Percentiles rank a stretch among this genome's conserved stretches.
These are phyloP conservation scores for Vicugna pacos DNA, from an alignment of 2,113 vertebrate species.

Conservation along the genomic window DNA sequence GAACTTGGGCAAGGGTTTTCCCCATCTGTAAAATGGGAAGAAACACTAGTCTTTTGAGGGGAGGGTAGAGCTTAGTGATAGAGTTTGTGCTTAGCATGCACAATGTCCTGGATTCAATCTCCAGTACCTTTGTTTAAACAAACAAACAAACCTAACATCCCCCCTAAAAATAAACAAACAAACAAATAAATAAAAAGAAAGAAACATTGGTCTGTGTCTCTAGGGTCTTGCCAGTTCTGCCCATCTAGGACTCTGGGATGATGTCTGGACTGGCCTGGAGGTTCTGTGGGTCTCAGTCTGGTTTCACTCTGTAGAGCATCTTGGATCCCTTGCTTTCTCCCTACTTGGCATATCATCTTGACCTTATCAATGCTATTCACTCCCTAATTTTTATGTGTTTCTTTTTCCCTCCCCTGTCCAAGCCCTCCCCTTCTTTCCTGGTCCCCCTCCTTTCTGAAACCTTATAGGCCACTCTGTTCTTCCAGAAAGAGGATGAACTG, in stretches of 20 bases:
- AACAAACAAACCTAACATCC: no score
- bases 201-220: background rate
- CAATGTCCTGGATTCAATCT: no score
- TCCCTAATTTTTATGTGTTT: background rate
- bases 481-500: constrained; percentile 37
- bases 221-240: background rate
- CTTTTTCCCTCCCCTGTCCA: background rate
- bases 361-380: background rate
- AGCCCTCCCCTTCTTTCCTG: background rate
- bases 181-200: no score
- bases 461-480: background rate
- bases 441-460: constrained; percentile 33
- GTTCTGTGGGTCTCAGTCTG: background rate
- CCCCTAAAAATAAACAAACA: no score
- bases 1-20: background rate
- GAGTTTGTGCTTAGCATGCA: no score
- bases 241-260: background rate
- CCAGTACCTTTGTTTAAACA: no score
- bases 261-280: background rate
- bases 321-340: background rate
- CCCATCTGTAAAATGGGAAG: constrained; percentile 13
- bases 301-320: background rate
- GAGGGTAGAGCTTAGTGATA: no score
- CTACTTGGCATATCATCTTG: background rate
- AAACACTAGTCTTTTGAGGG: background rate